These are phyloP conservation scores for Drosophila kanapiae DNA, from an alignment of 1,140 invertebrate genomes.

Conservation along the genomic window DNA sequence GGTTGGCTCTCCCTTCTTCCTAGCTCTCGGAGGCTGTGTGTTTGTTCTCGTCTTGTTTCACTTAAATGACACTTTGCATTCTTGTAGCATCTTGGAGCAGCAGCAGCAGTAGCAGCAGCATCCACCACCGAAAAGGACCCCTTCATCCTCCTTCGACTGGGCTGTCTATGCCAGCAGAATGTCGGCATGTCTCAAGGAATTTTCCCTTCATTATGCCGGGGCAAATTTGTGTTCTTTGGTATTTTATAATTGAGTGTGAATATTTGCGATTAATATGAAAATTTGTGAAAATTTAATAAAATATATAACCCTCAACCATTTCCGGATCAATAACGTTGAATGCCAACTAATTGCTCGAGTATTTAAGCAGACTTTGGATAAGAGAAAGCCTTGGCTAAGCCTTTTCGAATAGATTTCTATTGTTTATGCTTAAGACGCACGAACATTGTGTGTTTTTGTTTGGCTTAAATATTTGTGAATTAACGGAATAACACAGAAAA, in stretches of 20 bases:
- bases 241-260: conserved; percentile 82
- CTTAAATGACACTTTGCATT: conserved; percentile 83
- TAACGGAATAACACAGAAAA: conserved; percentile 14
- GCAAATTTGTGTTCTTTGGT: conserved; percentile 78
- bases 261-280: conserved; percentile 80
- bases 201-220: conserved; percentile 73
- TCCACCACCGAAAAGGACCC: conserved; percentile 39
- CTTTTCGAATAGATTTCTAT: conserved; percentile 18
- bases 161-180: conserved; percentile 39
- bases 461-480: conserved; percentile 37
- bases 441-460: conserved; percentile 36
- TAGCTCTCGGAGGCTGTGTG: conserved; percentile 47
- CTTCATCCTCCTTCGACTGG: neutral
- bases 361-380: conserved; percentile 63
- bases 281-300: conserved; percentile 82
- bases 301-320: conserved; percentile 55
- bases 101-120: neutral
- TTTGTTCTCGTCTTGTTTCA: conserved; percentile 83
- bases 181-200: conserved; percentile 56
- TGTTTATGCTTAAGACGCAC: conserved; percentile 29
- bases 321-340: conserved; percentile 37
- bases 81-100: conserved; percentile 73
- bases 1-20: conserved; percentile 17
- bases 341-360: conserved; percentile 67
- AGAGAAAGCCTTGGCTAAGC: conserved; percentile 35